Conservation (phyloP, 2,888 invertebrate species). For the Oxytorus armatus region DNA sequence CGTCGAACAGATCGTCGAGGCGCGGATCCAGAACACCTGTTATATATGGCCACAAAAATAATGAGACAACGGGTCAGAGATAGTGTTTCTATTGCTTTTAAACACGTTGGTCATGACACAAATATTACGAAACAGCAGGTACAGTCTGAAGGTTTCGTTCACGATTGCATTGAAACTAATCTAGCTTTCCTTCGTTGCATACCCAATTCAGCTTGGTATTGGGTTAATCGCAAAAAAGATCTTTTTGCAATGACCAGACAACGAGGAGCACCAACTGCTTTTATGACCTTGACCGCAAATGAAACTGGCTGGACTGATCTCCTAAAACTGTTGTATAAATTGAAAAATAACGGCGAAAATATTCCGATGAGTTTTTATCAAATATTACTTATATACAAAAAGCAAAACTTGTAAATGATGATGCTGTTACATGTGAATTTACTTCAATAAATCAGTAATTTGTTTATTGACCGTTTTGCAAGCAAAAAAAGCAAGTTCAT, state of each 20-base stretch:
- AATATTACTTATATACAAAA: too few species aligned
- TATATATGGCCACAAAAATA: too few species aligned
- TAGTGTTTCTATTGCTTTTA: too few species aligned
- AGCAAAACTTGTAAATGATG: slow-evolving; percentile 71
- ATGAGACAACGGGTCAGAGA: too few species aligned
- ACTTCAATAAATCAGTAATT: slow-evolving; percentile 81
- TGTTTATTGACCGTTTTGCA: slow-evolving; percentile 74
- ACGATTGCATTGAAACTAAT: slow-evolving; percentile 70
- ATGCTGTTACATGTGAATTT: slow-evolving; percentile 76
- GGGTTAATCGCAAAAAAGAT: slow-evolving; percentile 59
- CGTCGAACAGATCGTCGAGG: too few species aligned
- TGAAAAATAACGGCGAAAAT: slow-evolving; percentile 57
- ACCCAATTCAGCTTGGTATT: slow-evolving; percentile 58
- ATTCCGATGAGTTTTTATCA: slow-evolving; percentile 40
- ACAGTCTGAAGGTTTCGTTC: too few species aligned
- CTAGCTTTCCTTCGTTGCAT: slow-evolving; percentile 54
- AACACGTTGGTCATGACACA: too few species aligned
- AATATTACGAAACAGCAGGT: too few species aligned
- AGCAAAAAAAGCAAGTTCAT: slow-evolving; percentile 76
- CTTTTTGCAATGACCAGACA: slow-evolving; percentile 77
- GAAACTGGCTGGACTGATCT: slow-evolving; percentile 80
- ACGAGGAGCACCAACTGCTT: slow-evolving; percentile 79
- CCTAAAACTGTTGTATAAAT: slow-evolving; percentile 78
- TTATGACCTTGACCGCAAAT: slow-evolving; percentile 82
- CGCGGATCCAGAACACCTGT: too few species aligned